These are phyloP conservation scores for Drosophila carrolli DNA, from an alignment of 1,140 invertebrate genomes.

Conservation along the genomic window DNA sequence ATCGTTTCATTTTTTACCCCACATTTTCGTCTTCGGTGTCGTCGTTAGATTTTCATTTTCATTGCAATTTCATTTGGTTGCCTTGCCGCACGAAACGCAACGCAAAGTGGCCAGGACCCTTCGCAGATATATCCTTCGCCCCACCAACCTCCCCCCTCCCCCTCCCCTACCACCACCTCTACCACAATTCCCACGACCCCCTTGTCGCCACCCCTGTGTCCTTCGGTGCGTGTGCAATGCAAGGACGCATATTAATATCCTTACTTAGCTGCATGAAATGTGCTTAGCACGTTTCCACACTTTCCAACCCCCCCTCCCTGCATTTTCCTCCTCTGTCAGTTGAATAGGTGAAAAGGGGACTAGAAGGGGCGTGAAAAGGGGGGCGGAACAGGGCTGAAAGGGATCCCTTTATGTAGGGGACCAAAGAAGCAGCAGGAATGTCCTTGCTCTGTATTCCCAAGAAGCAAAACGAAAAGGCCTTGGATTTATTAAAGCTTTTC, in stretches of 20 bases:
- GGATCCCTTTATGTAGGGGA: not conserved
- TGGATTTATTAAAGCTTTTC: constrained; percentile 21
- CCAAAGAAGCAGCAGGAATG: constrained; percentile 24
- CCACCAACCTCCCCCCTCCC: not conserved
- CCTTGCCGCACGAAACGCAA: constrained; percentile 74
- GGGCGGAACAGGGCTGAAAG: not conserved
- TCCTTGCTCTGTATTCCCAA: not conserved
- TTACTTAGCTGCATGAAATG: constrained; percentile 76
- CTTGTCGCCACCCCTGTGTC: constrained; percentile 3
- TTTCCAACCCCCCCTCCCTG: constrained; percentile 7
- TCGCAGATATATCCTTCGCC: not conserved
- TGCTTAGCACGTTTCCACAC: constrained; percentile 67
- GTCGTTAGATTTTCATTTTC: constrained; percentile 82
- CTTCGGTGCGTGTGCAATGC: constrained; percentile 53
- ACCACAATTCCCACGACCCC: too few relatives aligned
- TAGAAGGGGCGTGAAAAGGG: not conserved
- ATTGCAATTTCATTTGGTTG: constrained; percentile 81
- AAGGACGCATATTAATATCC: constrained; percentile 83
- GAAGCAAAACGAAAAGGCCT: constrained; percentile 4
- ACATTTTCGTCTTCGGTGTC: constrained; percentile 49
- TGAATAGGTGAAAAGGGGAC: constrained; percentile 1
- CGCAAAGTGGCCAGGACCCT: constrained; percentile 66
- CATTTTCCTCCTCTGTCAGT: not conserved
- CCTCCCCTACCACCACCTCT: too few relatives aligned
- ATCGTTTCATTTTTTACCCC: constrained; percentile 74